Percentiles rank a stretch among this genome's conserved stretches.
Conservation (phyloP, 2,888 invertebrate genomes). For the Drosophila longiperda region DNA sequence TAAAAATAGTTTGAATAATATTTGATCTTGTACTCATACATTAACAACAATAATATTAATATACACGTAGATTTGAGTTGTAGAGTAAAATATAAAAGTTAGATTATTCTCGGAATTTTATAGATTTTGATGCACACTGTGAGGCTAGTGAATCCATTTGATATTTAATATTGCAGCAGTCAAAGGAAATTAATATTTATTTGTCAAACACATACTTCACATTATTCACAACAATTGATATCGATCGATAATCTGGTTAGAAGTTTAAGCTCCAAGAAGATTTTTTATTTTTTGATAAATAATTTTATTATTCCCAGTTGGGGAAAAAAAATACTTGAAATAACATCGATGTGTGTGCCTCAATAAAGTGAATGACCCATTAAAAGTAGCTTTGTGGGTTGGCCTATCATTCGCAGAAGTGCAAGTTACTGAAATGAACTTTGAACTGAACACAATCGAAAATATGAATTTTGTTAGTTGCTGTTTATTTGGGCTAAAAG, state of each 20-base stretch:
- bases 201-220: too few relatives aligned
- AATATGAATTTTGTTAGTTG: slow-evolving; percentile 13
- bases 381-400: too few relatives aligned
- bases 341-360: too few relatives aligned
- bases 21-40: background rate
- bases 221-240: too few relatives aligned
- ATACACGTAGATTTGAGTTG: background rate
- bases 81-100: background rate
- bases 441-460: slow-evolving; percentile 9
- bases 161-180: background rate
- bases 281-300: too few relatives aligned
- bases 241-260: too few relatives aligned
- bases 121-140: background rate
- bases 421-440: slow-evolving; percentile 1
- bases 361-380: too few relatives aligned
- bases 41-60: background rate
- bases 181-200: too few relatives aligned
- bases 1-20: background rate
- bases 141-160: background rate
- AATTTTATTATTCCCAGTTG: too few relatives aligned
- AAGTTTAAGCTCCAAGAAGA: too few relatives aligned
- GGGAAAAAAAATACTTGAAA: too few relatives aligned
- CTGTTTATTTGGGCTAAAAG: slow-evolving; percentile 20
- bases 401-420: background rate
- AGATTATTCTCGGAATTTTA: background rate